Base-by-base conservation (phyloP, 2,113 vertebrate genomes). In the Machaerirhynchus nigripectus region DNA sequence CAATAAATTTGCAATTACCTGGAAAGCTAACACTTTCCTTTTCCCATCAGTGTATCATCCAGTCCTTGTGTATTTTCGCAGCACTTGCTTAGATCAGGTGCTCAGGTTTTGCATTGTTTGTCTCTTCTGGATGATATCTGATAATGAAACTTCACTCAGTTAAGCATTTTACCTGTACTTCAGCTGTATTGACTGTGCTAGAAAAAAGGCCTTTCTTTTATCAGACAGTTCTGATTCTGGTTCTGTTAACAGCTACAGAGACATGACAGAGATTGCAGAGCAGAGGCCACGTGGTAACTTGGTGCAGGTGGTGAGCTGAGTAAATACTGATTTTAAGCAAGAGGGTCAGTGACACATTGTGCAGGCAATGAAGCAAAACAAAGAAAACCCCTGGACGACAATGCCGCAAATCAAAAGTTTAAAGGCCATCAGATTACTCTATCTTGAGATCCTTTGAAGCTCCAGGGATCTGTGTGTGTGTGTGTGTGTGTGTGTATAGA, bases 271-370 rank as follows among this genome's bases (percentile, higher is more conserved):
- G 22, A 10, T 88, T 30, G 23, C 2, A 13, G 37, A 68, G 37
- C 16, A 55, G 33, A 85, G n/a, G 47, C 31, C 49, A 55, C 1
- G 5, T 6, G 16, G 44, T 42, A 88, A 77, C 9, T 59, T 74
- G 14, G 44, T 77, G 39, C 35, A 95, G 63, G 50, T 37, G 64
- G 42, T 40, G 16, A 57, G 22, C 16, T 84, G 8, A 84, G 21
- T 24, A 90, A 92, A 90, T 18, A 44, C 37, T 91, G 77, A 47
- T 95, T 92, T 61, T 95, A 86, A 94, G 64, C 77, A 95, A 65
- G 20, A 90, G 71, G 91, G 63, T 84, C 68, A 85, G 77, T 53
- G 61, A 69, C 46, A 89, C 6, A 17, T 81, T 81, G 35, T 92
- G 44, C 28, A 93, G 83, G 22, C 69, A 97, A 89, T 79, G 82